A percentile compares a stretch with the other conserved stretches of the same genome.
Conservation (phyloP, 2,113 vertebrate species). For the Okapia johnstoni region DNA sequence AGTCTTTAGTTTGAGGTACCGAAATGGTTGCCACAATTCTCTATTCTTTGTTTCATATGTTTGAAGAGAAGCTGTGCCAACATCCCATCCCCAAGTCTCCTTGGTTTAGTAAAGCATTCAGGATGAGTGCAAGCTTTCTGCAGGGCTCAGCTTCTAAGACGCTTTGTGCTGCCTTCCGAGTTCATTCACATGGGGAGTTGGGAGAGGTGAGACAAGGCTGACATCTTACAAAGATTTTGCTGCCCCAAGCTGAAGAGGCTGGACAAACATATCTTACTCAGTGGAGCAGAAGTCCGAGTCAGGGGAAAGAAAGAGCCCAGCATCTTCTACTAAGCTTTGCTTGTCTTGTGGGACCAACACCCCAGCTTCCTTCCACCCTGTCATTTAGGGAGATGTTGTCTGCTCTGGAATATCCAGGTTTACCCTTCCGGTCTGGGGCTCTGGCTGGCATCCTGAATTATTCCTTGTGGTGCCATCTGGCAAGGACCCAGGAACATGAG, state of each 20-base stretch:
- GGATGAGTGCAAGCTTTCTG: neutral
- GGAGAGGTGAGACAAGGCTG: neutral
- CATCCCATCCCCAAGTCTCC: neutral
- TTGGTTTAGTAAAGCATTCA: neutral
- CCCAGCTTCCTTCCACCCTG: neutral
- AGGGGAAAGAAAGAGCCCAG: neutral
- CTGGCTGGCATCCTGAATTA: neutral
- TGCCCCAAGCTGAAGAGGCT: neutral
- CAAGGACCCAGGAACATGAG: neutral
- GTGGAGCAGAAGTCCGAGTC: neutral
- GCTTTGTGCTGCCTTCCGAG: neutral
- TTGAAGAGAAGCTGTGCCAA: neutral
- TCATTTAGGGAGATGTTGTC: neutral
- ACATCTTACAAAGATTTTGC: neutral
- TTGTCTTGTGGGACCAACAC: neutral
- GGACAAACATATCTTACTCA: accelerated
- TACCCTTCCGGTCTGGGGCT: neutral
- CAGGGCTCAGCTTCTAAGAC: neutral
- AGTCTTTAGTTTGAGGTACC: neutral
- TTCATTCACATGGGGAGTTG: neutral
- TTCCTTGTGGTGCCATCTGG: neutral
- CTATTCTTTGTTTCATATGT: neutral
- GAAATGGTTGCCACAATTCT: neutral
- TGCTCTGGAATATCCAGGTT: neutral
- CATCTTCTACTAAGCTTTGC: accelerated